Evolutionary conservation across 2,113 vertebrate genomes (phyloP).

Genomic region (Rhea pennata): DNA sequence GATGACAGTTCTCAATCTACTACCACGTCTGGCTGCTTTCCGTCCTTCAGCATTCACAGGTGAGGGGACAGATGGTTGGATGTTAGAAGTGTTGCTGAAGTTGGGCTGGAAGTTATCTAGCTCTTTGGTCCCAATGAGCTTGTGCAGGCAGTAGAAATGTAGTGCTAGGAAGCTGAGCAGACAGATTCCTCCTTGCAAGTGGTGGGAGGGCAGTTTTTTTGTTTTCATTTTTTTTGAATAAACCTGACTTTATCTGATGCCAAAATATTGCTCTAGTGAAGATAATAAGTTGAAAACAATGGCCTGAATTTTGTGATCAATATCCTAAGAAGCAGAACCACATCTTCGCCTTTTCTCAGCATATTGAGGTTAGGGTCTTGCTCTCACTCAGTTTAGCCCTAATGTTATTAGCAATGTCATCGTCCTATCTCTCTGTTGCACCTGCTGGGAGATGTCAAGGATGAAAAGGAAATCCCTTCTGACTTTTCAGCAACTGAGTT

Average conservation of each 20-base stretch:
- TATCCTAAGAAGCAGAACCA: neutral
- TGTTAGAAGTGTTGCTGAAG: neutral
- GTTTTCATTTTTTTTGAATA: neutral
- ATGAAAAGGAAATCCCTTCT: neutral
- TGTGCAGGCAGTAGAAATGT: neutral
- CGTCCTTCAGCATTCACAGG: constrained; percentile 94
- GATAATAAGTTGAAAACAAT: neutral
- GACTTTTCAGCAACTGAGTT: neutral
- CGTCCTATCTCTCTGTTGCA: neutral
- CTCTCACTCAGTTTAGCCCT: neutral
- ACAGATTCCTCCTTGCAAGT: neutral
- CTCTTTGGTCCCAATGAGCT: neutral
- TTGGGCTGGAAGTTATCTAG: neutral
- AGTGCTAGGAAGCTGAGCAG: neutral
- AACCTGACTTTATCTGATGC: neutral
- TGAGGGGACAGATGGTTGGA: constrained; percentile 58
- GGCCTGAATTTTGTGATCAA: neutral
- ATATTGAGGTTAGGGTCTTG: neutral
- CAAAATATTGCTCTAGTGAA: neutral
- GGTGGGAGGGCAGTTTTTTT: neutral
- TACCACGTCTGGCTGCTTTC: constrained; percentile 95
- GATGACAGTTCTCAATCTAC: constrained; percentile 94
- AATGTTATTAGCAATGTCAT: neutral
- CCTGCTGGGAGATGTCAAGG: neutral
- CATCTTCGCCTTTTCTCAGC: neutral